Base-by-base conservation (phyloP, 2,113 vertebrate species). In the Odontesthes bonariensis region DNA sequence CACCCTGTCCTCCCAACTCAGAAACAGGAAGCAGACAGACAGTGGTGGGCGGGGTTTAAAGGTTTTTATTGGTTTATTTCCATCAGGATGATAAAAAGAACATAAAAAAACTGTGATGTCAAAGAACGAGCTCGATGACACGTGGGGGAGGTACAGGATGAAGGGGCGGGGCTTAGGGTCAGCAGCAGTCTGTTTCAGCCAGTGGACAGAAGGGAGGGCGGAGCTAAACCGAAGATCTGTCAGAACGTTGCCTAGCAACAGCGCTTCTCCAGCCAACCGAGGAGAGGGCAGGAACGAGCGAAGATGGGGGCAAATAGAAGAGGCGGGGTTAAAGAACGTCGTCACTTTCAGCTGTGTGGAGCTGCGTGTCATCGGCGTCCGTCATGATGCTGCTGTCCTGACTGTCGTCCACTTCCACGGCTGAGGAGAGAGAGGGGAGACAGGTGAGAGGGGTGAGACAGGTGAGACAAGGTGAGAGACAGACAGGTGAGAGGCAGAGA, bases 321-420 rank as follows among this genome's bases (percentile, higher is more conserved):
- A 27, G 73, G 76, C 10, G 42, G 61, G 78, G 86, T 62, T 97
- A 98, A 92, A 98, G 96, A 82, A 94, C 90, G 17, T 99, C 98
- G 44, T 99, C 97, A 1, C 97, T 99, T 86, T 99, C 98, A 5
- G 96, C 96, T 1, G 98, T 97, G 69, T 99, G 97, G 68, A 99
- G 96, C 77, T 98, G 97, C 1, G 97, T 97, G 94, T 99, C 98
- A 0, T 99, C 98, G 0, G 97, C 98, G 14, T 99, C 98, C 0
- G 97, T 97, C 98, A 99, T 99, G 90, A 99, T 97, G 85, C 97
- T 98, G 95, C 96, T 98, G 91, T 99, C 97, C 82, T 91, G 88
- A 65, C 91, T 90, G 77, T 89, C 89, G 0, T 98, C 97, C 53
- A 95, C 95, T 88, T 96, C 96, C n/a, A 94, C 96, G 92, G 89